phyloP scores from a whole-genome alignment of 2,113 vertebrate species.

The Phyllostomus discolor region DNA sequence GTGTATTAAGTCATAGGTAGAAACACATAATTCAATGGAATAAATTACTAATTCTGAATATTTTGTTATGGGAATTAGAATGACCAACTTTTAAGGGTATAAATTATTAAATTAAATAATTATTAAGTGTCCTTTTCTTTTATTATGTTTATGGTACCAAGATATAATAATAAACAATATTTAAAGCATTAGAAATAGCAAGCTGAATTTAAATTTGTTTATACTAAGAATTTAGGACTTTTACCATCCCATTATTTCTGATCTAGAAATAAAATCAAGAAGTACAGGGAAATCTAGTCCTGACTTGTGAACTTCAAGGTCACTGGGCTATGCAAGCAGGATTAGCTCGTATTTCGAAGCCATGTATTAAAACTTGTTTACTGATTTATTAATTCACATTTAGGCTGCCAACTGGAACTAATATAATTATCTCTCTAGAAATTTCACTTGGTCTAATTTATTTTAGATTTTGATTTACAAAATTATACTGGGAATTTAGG shows the following conservation, averaged over 20 bases:
- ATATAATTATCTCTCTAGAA: not conserved
- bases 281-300: not conserved
- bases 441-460: not conserved
- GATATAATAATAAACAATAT: not conserved
- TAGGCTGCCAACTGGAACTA: not conserved
- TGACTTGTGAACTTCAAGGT: not conserved
- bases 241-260: not conserved
- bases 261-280: not conserved
- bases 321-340: not conserved
- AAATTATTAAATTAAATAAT: constrained; percentile 26
- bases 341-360: not conserved
- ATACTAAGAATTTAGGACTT: not conserved
- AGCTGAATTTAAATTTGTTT: not conserved
- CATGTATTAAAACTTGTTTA: not conserved
- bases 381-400: not conserved
- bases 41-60: not conserved
- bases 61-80: not conserved
- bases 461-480: not conserved
- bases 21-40: constrained; percentile 18
- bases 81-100: not conserved
- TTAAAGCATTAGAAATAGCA: not conserved
- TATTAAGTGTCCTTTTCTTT: not conserved
- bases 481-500: not conserved
- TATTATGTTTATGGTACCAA: not conserved
- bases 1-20: not conserved